Evolutionary conservation across 2,113 vertebrate genomes (phyloP).

Genomic region (Pogona vitticeps): DNA sequence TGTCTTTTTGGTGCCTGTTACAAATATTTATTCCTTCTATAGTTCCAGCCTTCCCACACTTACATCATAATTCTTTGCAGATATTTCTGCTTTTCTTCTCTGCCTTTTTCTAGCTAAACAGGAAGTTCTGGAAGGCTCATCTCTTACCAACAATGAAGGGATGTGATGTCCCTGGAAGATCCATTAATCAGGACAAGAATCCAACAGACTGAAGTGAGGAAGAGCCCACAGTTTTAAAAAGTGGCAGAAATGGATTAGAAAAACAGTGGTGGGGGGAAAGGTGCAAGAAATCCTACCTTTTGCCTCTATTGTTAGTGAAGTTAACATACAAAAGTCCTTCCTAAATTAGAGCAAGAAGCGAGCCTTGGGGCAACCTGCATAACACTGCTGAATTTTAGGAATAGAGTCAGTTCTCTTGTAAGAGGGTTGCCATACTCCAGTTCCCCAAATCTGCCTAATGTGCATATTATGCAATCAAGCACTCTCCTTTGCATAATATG

Average conservation of each 20-base stretch:
- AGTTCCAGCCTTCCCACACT: conserved; percentile 1
- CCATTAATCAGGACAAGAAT: background rate
- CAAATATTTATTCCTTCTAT: background rate
- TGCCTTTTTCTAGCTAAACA: conserved; percentile 4
- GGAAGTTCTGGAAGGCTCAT: conserved; percentile 12
- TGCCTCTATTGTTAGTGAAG: background rate
- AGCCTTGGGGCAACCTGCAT: background rate
- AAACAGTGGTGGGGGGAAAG: background rate
- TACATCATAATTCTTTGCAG: background rate
- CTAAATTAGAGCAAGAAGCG: background rate
- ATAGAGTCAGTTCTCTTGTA: background rate
- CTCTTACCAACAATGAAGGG: background rate
- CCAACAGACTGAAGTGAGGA: background rate
- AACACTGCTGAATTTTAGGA: background rate
- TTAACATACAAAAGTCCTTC: background rate
- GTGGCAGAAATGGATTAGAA: background rate
- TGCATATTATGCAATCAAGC: too few relatives aligned
- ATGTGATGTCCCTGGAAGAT: conserved; percentile 14
- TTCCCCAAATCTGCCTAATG: too few relatives aligned
- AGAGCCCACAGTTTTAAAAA: background rate
- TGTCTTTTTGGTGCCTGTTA: background rate
- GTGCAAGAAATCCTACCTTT: conserved; percentile 14
- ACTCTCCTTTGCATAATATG: background rate
- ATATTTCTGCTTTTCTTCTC: conserved; percentile 19
- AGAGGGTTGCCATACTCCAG: background rate